phyloP scores from a whole-genome alignment of 2,888 invertebrate genomes.

The Diarsia mendica region DNA sequence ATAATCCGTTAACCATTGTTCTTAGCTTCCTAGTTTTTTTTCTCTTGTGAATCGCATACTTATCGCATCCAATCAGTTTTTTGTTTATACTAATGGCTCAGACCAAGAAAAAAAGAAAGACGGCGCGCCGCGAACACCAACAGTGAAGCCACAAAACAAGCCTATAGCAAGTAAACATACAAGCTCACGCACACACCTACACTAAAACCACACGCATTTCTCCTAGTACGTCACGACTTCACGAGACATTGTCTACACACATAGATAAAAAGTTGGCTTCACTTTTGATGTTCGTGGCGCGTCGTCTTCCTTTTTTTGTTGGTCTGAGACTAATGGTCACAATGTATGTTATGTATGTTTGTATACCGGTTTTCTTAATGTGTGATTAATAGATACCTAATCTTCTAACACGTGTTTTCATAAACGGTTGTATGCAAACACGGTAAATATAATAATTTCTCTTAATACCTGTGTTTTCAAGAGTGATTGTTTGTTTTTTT shows the following conservation, averaged over 20 bases:
- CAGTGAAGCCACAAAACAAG: too few species aligned
- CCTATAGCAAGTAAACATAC: too few species aligned
- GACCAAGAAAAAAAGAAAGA: too few species aligned
- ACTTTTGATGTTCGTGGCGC: too few species aligned
- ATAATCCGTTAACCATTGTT: conserved; percentile 31
- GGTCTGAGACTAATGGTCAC: background rate
- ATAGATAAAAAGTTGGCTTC: too few species aligned
- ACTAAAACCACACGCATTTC: too few species aligned
- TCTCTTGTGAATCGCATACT: conserved; percentile 16
- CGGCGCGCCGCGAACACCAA: too few species aligned
- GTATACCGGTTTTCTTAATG: conserved; percentile 10
- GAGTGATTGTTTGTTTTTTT: conserved; percentile 10
- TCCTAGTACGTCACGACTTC: too few species aligned
- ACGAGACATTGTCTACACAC: too few species aligned
- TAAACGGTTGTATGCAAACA: background rate
- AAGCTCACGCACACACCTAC: too few species aligned
- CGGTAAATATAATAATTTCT: background rate
- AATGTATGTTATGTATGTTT: background rate
- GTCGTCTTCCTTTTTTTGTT: too few species aligned
- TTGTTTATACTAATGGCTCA: conserved; percentile 13
- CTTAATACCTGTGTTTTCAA: background rate
- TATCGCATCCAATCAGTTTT: conserved; percentile 15
- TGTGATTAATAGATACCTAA: conserved; percentile 10
- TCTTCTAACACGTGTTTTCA: conserved; percentile 3
- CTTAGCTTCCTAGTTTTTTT: conserved; percentile 30